Percentiles rank a stretch among this genome's conserved stretches.
These are phyloP conservation scores for Pygocentrus nattereri DNA, from an alignment of 2,797 vertebrate species.

Conservation along the genomic window DNA sequence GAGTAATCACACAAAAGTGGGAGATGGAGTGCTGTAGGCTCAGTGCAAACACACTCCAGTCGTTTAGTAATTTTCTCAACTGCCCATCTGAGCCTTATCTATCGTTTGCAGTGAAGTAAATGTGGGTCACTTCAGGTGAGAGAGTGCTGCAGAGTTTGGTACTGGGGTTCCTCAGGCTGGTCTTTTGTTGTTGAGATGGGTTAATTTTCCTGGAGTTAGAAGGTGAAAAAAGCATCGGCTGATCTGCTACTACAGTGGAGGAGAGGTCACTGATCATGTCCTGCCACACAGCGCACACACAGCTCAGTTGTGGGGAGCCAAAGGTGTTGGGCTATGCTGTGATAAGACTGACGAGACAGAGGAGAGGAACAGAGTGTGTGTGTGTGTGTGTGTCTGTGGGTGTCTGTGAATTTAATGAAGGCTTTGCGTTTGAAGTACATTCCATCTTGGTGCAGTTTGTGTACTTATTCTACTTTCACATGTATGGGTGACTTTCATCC, in stretches of 20 bases:
- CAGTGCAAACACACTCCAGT: conserved; percentile 23
- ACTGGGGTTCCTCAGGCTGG: neutral
- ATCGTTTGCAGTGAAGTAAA: neutral
- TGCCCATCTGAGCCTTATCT: conserved; percentile 13
- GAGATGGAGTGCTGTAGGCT: conserved; percentile 8
- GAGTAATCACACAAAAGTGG: conserved; percentile 20
- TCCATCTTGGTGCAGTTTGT: no score
- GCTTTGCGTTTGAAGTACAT: no score
- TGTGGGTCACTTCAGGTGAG: neutral
- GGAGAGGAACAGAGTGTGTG: neutral
- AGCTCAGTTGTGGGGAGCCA: neutral
- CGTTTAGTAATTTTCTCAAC: conserved; percentile 48
- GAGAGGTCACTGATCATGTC: neutral
- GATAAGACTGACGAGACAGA: neutral
- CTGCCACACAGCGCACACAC: neutral
- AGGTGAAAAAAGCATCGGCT: neutral
- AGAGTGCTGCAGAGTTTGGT: neutral
- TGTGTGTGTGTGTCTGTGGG: no score
- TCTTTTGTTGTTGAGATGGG: neutral
- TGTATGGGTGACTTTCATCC: no score
- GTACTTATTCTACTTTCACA: no score
- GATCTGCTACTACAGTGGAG: neutral
- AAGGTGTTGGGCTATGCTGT: neutral
- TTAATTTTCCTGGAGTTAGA: neutral
- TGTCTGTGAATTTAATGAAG: neutral